Evolutionary conservation across 2,113 vertebrate species (phyloP), one percentile per base, ranked within the genome.

Genomic region (Grammomys dolichurus): DNA sequence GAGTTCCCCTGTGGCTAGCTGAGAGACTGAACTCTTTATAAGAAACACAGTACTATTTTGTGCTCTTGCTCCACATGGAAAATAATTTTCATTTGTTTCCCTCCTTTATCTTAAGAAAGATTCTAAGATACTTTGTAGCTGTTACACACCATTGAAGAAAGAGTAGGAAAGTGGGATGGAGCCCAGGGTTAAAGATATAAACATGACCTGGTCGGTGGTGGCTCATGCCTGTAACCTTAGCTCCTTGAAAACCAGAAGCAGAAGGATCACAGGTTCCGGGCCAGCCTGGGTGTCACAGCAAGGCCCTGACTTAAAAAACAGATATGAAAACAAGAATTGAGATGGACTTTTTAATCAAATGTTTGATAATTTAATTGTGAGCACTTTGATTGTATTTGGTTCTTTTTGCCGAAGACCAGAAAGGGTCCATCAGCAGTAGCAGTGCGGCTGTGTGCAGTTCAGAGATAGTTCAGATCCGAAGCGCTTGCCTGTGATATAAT

Each of bases 361-460:
- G 28, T 58, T 96, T 92, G 75, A 9, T 87, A 92, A 82, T 96
- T 77, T 96, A 90, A 78, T 91, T 89, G 54, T 95, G 91, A 95
- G 46, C 90, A n/a, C 43, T 96, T 90, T 89, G 91, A 77, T 95
- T 92, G 9, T 84, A 26, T 96, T 86, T 78, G 84, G 89, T 77
- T 96, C 94, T 85, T 33, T 81, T 95, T 96, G 92, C 75, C n/a
- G 26, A 91, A 96, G 78, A 91, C 86, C 14, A 3, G 90, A 90
- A 82, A 65, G 78, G 48, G 75, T 87, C 67, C 85, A 43, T 82
- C 72, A 90, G 13, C 69, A 81, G 82, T 60, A 67, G 65, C 26
- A 51, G 4, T 90, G 86, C 87, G 76, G 84, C 43, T 60, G 54
- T 60, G 1, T 73, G 0, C 54, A 88, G 0, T 95, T 75, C 89